phyloP scores from a whole-genome alignment of 1,140 invertebrate genomes.

The Leptopilina clavipes region DNA sequence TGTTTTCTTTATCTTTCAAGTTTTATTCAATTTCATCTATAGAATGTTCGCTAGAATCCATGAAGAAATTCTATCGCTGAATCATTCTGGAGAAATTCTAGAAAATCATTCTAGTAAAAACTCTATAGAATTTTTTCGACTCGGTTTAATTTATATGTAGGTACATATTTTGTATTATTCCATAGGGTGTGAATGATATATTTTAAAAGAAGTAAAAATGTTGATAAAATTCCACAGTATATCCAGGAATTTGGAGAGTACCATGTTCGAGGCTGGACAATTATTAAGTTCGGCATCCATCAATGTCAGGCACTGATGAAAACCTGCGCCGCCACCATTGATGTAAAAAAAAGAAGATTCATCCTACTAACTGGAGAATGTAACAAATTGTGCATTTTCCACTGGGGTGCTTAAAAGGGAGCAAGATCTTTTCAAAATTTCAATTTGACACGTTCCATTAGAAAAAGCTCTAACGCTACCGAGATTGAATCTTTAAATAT shows the following conservation, averaged over 20 bases:
- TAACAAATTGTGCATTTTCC: neutral
- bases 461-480: neutral
- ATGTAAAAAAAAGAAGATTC: neutral
- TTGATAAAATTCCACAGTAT: conserved; percentile 43
- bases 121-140: too few species aligned
- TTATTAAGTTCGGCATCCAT: conserved; percentile 65
- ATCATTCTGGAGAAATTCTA: too few species aligned
- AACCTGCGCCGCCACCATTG: conserved; percentile 40
- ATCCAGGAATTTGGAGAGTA: conserved; percentile 44
- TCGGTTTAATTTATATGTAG: too few species aligned
- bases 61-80: too few species aligned
- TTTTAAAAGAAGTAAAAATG: conserved; percentile 37
- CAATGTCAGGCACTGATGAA: conserved; percentile 57
- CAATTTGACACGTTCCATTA: neutral
- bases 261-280: conserved; percentile 56
- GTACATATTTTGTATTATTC: too few species aligned
- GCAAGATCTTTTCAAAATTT: neutral
- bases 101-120: too few species aligned
- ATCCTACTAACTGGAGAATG: conserved; percentile 5
- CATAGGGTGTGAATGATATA: too few species aligned
- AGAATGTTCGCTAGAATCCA: too few species aligned
- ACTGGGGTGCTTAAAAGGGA: neutral
- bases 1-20: too few species aligned
- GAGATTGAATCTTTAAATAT: too few species aligned
- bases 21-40: too few species aligned